Evolutionary conservation across 2,797 vertebrate species (phyloP), one percentile per base, ranked within the genome.

Genomic region (Falco novaeseelandiae): DNA sequence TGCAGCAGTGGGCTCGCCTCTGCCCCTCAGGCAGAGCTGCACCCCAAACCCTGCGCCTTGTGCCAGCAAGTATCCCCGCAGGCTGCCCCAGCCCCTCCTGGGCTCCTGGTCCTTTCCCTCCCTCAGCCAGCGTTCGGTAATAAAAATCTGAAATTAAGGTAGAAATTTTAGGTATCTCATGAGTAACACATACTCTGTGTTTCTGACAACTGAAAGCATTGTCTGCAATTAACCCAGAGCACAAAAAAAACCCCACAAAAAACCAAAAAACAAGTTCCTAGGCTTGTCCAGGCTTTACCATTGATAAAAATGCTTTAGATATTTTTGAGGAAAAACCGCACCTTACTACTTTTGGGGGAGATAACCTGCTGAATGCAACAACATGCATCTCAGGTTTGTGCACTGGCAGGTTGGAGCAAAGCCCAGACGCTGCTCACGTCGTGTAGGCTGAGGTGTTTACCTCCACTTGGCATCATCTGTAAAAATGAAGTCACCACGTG

Each of bases 401-500:
- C 46, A 23, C 7, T 0, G 1, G 11, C 23, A 14, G 46, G 59
- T 2, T 38, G 42, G 38, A 46, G 66, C 65, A 19, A 10, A 38
- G 30, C 46, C 40, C 1, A 2, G 16, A 2, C 0, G 0, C 19
- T 0, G 2, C 34, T 52, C 38, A 2, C 0, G 0, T 12, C 0
- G 0, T 2, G 38, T 2, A 5, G 3, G 5, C 10, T 0, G 16
- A 44, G 38, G 32, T 2, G 27, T 32, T 70, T 34, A 38, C 58
- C 38, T 77, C 30, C 38, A 2, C 14, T 26, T 18, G 62, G 55
- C 32, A 52, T 18, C 66, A 42, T 11, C 77, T 6, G 15, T 4
- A 22, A 42, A 46, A 49, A 42, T 4, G 1, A 38, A 61, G 30
- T 20, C 51, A 26, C 7, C 40, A 3, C 0, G 5, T 12, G 34